Percentiles rank a stretch among this genome's conserved stretches.
Conservation (phyloP, 2,113 vertebrate genomes). For the Leptosomus discolor region DNA sequence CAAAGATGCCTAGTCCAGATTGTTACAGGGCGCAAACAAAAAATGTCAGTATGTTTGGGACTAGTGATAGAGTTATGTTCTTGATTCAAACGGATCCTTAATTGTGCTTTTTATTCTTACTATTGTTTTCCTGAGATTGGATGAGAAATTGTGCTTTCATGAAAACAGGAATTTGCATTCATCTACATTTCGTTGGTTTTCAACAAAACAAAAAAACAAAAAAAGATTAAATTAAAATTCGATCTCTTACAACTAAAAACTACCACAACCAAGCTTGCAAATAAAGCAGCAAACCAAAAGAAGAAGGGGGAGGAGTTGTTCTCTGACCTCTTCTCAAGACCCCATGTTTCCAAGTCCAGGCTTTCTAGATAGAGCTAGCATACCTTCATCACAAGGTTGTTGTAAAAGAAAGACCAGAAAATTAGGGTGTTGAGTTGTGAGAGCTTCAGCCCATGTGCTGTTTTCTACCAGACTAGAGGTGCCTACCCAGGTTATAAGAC, state of each 20-base stretch:
- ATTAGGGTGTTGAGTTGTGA: fast-evolving
- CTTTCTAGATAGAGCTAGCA: background rate
- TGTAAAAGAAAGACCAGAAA: background rate
- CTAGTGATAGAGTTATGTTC: background rate
- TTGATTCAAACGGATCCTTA: background rate
- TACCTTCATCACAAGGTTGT: background rate
- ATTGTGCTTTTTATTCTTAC: background rate
- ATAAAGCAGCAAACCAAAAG: background rate
- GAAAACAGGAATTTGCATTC: background rate
- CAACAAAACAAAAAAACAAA: too few relatives aligned
- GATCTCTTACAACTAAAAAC: background rate
- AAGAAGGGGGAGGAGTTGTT: background rate
- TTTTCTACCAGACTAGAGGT: background rate
- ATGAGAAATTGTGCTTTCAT: background rate
- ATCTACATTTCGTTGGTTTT: background rate
- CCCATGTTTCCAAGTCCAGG: background rate
- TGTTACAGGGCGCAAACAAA: background rate
- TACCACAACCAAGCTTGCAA: background rate
- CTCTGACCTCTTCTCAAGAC: background rate
- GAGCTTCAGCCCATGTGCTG: background rate
- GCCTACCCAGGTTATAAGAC: background rate
- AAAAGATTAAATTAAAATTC: background rate
- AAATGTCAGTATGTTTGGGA: background rate
- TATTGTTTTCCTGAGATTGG: background rate
- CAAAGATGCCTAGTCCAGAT: background rate